A percentile compares a stretch with the other conserved stretches of the same genome.
Evolutionary conservation across 2,888 invertebrate genomes (phyloP).

Genomic region (Schrankia costaestrigalis): DNA sequence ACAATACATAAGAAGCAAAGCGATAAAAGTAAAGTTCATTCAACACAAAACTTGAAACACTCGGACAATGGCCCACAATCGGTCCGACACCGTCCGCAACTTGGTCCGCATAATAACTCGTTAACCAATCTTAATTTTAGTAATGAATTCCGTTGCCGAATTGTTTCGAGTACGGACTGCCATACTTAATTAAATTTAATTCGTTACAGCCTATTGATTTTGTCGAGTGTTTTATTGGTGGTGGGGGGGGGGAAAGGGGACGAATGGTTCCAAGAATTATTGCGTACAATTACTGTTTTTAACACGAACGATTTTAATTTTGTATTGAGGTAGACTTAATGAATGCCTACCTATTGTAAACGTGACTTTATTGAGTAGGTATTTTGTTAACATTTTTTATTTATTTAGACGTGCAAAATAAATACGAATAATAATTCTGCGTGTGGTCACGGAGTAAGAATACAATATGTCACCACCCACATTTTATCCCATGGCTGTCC

Average conservation of each 20-base stretch:
- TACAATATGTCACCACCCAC: no score
- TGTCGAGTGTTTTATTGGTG: constrained; percentile 22
- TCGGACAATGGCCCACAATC: constrained; percentile 8
- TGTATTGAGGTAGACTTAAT: no score
- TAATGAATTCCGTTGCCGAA: constrained; percentile 36
- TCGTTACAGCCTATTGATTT: constrained; percentile 28
- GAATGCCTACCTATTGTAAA: no score
- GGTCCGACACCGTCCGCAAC: constrained; percentile 6
- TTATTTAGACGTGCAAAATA: no score
- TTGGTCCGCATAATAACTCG: constrained; percentile 30
- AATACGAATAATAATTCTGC: no score
- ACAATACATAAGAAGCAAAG: background rate
- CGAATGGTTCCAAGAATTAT: background rate
- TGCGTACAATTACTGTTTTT: no score
- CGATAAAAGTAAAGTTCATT: constrained; percentile 1
- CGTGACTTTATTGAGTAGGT: no score
- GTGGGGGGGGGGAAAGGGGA: background rate
- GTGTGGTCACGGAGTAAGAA: no score
- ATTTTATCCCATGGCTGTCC: no score
- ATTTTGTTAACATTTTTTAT: no score
- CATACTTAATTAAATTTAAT: constrained; percentile 37
- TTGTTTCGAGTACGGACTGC: constrained; percentile 29
- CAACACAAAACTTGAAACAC: constrained; percentile 5
- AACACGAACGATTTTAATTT: no score
- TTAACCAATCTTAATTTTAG: constrained; percentile 38